Percentiles rank a stretch among this genome's conserved stretches.
Evolutionary conservation across 2,888 invertebrate genomes (phyloP).

Genomic region (Schizaphis graminum): DNA sequence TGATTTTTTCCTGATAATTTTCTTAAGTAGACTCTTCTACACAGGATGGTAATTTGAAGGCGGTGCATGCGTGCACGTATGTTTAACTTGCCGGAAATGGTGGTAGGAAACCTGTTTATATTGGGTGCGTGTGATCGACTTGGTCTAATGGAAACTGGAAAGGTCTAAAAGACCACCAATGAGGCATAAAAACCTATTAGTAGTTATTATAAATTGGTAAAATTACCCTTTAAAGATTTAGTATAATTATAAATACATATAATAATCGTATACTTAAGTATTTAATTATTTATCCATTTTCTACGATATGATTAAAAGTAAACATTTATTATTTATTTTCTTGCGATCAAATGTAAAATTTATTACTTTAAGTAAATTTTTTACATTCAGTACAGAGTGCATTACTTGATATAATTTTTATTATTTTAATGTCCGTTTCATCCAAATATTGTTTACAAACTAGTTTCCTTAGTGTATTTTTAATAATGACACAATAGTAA

Average conservation of each 20-base stretch:
- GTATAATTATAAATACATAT: neutral
- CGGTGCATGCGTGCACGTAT: constrained; percentile 34
- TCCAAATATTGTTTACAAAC: neutral
- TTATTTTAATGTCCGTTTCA: neutral
- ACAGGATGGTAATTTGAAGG: constrained; percentile 53
- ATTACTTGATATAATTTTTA: neutral
- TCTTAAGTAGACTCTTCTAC: constrained; percentile 42
- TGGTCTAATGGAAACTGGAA: constrained; percentile 48
- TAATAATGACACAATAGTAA: neutral
- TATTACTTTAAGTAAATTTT: neutral
- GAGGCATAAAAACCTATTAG: constrained; percentile 6
- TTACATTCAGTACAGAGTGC: neutral
- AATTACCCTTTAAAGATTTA: neutral
- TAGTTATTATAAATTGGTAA: constrained; percentile 1
- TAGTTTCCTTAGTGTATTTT: neutral
- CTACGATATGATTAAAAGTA: neutral
- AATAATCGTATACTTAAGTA: neutral
- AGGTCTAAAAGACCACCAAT: constrained; percentile 51
- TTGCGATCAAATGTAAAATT: neutral
- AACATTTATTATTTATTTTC: neutral
- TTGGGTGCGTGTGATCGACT: constrained; percentile 56
- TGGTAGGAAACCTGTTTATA: constrained; percentile 60
- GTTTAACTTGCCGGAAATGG: constrained; percentile 53
- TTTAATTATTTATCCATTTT: constrained; percentile 5
- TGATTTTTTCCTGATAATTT: constrained; percentile 42